These are phyloP conservation scores for Syrmaticus mikado DNA, from an alignment of 2,113 vertebrate genomes.

Conservation along the genomic window DNA sequence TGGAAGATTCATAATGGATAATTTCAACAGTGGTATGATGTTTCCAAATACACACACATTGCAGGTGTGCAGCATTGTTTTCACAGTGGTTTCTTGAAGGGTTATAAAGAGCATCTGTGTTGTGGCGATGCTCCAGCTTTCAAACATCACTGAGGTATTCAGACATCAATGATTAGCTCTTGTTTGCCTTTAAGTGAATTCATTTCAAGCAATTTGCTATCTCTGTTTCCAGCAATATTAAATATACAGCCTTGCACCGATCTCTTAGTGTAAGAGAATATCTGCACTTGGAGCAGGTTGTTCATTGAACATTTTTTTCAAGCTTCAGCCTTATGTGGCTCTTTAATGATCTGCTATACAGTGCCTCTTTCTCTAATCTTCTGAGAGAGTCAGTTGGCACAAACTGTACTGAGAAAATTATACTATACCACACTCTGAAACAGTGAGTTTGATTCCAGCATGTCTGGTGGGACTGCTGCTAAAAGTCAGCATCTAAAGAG, in stretches of 20 bases:
- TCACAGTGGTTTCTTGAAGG: background rate
- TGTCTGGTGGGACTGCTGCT: slow-evolving; percentile 71
- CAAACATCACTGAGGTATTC: background rate
- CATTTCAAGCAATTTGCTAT: slow-evolving; percentile 59
- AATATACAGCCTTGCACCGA: slow-evolving; percentile 51
- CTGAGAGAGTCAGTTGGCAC: slow-evolving; percentile 72
- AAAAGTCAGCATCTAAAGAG: slow-evolving; percentile 75
- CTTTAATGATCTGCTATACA: slow-evolving; percentile 66
- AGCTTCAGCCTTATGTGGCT: slow-evolving; percentile 50
- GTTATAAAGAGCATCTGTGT: background rate
- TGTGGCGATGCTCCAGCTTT: background rate
- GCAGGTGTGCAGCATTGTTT: slow-evolving; percentile 4
- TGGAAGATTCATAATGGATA: slow-evolving; percentile 4
- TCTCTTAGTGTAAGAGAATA: slow-evolving; percentile 42
- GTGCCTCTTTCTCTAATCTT: slow-evolving; percentile 71
- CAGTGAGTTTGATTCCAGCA: slow-evolving; percentile 70
- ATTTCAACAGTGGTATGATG: background rate
- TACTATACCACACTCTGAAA: slow-evolving; percentile 58
- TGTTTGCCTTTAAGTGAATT: slow-evolving; percentile 52
- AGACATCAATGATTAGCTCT: slow-evolving; percentile 15
- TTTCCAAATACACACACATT: background rate
- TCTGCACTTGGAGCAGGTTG: slow-evolving; percentile 52
- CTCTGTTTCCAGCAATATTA: slow-evolving; percentile 67
- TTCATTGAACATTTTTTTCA: slow-evolving; percentile 46
- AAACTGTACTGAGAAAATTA: slow-evolving; percentile 76